phyloP scores from a whole-genome alignment of 1,140 invertebrate species.

The Bombus fervidus region DNA sequence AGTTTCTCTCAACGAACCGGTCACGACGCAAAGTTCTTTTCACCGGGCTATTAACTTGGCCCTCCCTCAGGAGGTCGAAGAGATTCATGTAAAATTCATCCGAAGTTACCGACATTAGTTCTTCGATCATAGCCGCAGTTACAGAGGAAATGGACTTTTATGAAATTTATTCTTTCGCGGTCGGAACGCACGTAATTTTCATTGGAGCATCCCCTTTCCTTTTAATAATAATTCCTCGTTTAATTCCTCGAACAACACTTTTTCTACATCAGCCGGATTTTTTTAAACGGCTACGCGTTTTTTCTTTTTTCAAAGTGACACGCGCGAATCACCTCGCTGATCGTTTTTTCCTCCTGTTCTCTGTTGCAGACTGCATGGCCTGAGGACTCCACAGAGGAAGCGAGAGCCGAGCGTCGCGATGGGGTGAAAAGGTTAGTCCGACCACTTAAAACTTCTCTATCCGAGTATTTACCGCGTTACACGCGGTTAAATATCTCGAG shows the following conservation, averaged over 20 bases:
- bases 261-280: background rate
- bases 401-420: conserved; percentile 30
- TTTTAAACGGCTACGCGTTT: background rate
- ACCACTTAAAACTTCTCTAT: conserved; percentile 5
- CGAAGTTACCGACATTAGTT: conserved; percentile 53
- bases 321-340: background rate
- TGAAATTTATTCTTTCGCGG: conserved; percentile 67
- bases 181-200: conserved; percentile 27
- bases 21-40: conserved; percentile 72
- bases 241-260: background rate
- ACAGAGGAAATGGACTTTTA: conserved; percentile 62
- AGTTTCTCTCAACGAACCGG: conserved; percentile 67
- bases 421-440: conserved; percentile 63
- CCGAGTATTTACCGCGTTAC: conserved; percentile 1
- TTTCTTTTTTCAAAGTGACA: background rate
- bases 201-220: background rate
- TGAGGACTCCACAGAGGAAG: conserved; percentile 34
- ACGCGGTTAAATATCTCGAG: background rate
- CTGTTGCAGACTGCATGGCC: conserved; percentile 48
- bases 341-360: background rate
- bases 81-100: conserved; percentile 76
- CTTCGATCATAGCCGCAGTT: conserved; percentile 24
- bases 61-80: background rate
- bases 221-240: background rate
- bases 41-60: conserved; percentile 70